Evolutionary conservation across 2,113 vertebrate genomes (phyloP).

Genomic region (Formicarius rufipectus): DNA sequence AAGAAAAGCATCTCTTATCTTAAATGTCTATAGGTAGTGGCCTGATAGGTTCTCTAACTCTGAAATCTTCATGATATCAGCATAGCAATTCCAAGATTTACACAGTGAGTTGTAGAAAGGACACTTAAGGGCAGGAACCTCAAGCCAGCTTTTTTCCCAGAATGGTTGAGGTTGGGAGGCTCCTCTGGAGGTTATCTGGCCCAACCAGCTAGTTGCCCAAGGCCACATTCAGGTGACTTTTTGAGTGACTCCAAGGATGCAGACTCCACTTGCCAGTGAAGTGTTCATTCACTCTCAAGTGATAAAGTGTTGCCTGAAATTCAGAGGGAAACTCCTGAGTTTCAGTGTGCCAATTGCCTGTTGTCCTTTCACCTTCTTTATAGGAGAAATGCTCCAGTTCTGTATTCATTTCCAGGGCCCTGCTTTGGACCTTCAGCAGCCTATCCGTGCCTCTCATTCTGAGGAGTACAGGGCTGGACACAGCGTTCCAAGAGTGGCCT

Average conservation of each 20-base stretch:
- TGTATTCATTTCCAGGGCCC: too few species aligned
- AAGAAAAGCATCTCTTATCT: neutral
- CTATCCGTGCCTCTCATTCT: neutral
- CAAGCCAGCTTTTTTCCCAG: neutral
- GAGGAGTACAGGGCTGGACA: neutral
- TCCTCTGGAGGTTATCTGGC: neutral
- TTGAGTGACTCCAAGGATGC: neutral
- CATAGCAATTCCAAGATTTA: neutral
- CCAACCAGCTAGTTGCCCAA: neutral
- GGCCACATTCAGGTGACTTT: neutral
- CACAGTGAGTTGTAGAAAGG: neutral
- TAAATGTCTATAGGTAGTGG: too few species aligned
- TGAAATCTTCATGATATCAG: too few species aligned
- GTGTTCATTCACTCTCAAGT: neutral
- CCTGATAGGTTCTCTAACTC: neutral
- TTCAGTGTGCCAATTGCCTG: too few species aligned
- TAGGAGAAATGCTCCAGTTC: neutral
- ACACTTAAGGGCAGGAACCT: neutral
- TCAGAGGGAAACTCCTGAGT: neutral
- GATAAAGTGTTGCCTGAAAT: neutral
- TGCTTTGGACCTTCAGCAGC: neutral
- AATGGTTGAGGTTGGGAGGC: neutral
- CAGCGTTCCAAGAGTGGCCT: neutral
- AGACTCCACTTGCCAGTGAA: neutral
- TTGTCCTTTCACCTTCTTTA: neutral